Conservation (phyloP, 2,797 vertebrate species). For the Crenichthys baileyi region DNA sequence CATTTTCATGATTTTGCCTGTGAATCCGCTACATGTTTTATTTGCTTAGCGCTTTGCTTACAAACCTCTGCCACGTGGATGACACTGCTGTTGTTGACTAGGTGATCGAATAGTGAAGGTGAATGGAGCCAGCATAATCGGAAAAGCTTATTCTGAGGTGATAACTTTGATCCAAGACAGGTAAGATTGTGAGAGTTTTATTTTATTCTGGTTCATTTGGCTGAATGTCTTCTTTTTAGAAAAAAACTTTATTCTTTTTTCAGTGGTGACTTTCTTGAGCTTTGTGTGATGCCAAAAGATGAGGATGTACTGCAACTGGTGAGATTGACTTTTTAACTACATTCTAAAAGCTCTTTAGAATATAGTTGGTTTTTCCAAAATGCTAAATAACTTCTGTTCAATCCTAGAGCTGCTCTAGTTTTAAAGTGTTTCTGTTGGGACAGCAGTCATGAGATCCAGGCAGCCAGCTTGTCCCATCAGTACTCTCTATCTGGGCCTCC, state of each 20-base stretch:
- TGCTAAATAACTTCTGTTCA: neutral
- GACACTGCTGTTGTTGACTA: constrained; percentile 53
- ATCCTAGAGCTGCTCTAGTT: constrained; percentile 56
- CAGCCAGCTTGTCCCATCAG: constrained; percentile 54
- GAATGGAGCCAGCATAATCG: constrained; percentile 96
- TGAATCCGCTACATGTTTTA: neutral
- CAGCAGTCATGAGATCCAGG: constrained; percentile 51
- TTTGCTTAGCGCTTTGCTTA: constrained; percentile 1
- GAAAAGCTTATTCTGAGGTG: constrained; percentile 97
- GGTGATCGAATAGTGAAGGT: constrained; percentile 98
- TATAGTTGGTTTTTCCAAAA: constrained; percentile 3
- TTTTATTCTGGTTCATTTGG: neutral
- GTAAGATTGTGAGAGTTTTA: constrained; percentile 72
- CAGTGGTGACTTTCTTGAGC: constrained; percentile 92
- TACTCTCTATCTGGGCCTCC: constrained; percentile 74
- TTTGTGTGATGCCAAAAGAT: constrained; percentile 99
- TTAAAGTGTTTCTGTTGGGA: constrained; percentile 45
- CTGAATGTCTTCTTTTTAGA: constrained; percentile 9
- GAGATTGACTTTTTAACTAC: constrained; percentile 63
- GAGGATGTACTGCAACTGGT: constrained; percentile 98
- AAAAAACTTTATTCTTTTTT: constrained; percentile 33
- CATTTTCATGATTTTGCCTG: neutral
- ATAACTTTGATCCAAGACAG: constrained; percentile 98
- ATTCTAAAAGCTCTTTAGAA: neutral
- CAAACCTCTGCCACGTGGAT: constrained; percentile 13